These are phyloP conservation scores for Physocephala rufipes DNA, from an alignment of 2,888 invertebrate species.

Conservation along the genomic window DNA sequence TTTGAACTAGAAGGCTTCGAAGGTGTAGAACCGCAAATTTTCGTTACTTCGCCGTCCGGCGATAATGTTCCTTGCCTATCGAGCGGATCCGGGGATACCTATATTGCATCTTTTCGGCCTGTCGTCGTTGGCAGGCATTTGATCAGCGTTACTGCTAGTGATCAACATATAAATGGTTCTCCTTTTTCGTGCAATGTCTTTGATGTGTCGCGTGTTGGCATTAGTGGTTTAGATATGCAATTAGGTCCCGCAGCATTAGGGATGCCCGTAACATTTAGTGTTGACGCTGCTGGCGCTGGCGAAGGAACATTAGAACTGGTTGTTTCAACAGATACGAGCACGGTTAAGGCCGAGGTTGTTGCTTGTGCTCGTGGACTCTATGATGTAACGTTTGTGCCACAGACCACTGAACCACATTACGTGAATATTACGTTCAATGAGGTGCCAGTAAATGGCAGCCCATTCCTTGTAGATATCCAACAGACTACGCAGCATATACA, in stretches of 20 bases:
- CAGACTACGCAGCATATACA: slow-evolving; percentile 80
- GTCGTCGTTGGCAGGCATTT: slow-evolving; percentile 88
- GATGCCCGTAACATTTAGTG: slow-evolving; percentile 89
- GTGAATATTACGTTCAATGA: slow-evolving; percentile 96
- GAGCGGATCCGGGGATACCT: slow-evolving; percentile 73
- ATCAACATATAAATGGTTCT: slow-evolving; percentile 86
- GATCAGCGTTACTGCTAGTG: slow-evolving; percentile 82
- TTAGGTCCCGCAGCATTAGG: slow-evolving; percentile 70
- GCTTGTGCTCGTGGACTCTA: slow-evolving; percentile 91
- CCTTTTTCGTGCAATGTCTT: slow-evolving; percentile 95
- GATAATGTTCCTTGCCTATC: slow-evolving; percentile 80
- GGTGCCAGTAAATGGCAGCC: slow-evolving; percentile 88
- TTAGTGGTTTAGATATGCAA: slow-evolving; percentile 73
- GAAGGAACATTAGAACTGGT: slow-evolving; percentile 92
- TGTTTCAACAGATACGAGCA: slow-evolving; percentile 88
- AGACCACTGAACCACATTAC: slow-evolving; percentile 87
- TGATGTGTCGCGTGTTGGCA: slow-evolving; percentile 84
- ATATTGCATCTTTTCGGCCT: slow-evolving; percentile 83
- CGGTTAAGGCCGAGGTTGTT: slow-evolving; percentile 87
- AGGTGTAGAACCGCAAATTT: slow-evolving; percentile 74
- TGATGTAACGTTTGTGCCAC: slow-evolving; percentile 91
- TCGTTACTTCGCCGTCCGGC: slow-evolving; percentile 85
- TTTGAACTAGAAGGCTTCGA: slow-evolving; percentile 70
- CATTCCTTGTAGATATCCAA: slow-evolving; percentile 82
- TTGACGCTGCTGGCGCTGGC: slow-evolving; percentile 94